Percentiles rank a stretch among this genome's conserved stretches.
These are phyloP conservation scores for fruit fly (Drosophila melanogaster) DNA, from an alignment of 1,140 invertebrate species.

Conservation along the genomic window Release_6_plus_ISO1_MT NT_037436.4:11544501-11545000, in stretches of 20 bases:
- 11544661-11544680: conserved; percentile 29
- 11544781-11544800: conserved; percentile 12
- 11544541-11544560: not conserved
- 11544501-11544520: not conserved
- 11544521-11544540: not conserved
- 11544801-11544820: not conserved
- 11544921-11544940: conserved; percentile 37
- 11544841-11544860: not conserved
- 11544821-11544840: not conserved
- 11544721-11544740: conserved; percentile 43
- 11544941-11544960: not conserved
- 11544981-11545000: conserved; percentile 23
- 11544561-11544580: conserved; percentile 1
- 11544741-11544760: conserved; percentile 34
- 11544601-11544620: conserved; percentile 18
- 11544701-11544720: conserved; percentile 35
- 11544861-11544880: not conserved
- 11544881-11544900: conserved; percentile 64
- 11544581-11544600: conserved; percentile 22
- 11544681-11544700: conserved; percentile 38
- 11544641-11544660: conserved; percentile 31
- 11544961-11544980: conserved; percentile 57
- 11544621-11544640: not conserved
- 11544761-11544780: conserved; percentile 49
- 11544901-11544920: conserved; percentile 60